Percentiles rank a stretch among this genome's conserved stretches.
Conservation (phyloP, 2,888 invertebrate species). For the Zaprionus obscuricornis region DNA sequence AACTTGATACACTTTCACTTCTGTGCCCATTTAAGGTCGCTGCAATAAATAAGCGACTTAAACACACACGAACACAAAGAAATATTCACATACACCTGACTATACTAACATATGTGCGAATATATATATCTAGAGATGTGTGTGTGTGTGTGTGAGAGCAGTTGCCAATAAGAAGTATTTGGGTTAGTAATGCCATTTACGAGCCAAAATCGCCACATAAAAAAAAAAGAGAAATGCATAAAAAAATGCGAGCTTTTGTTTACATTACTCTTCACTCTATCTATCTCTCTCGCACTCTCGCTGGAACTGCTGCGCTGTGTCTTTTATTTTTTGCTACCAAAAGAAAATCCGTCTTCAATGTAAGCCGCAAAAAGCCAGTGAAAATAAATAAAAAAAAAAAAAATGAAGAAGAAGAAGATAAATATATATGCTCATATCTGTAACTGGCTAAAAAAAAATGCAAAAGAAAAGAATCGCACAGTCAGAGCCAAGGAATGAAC, state of each 20-base stretch:
- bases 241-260: constrained; percentile 50
- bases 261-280: constrained; percentile 25
- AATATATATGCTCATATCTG: too few species aligned
- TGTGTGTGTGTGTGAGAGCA: constrained; percentile 17
- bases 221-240: constrained; percentile 50
- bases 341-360: constrained; percentile 75
- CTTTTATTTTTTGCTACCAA: constrained; percentile 32
- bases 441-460: not conserved
- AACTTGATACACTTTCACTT: constrained; percentile 78
- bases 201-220: constrained; percentile 61
- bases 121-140: not conserved
- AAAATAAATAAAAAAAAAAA: constrained; percentile 32
- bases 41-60: constrained; percentile 80
- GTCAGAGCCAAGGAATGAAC: constrained; percentile 2
- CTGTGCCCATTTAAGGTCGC: constrained; percentile 76
- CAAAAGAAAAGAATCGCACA: constrained; percentile 18
- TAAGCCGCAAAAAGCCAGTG: constrained; percentile 58
- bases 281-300: too few species aligned
- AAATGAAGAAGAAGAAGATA: constrained; percentile 4
- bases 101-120: constrained; percentile 9
- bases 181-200: constrained; percentile 82
- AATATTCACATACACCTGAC: constrained; percentile 15
- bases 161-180: constrained; percentile 74
- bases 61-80: constrained; percentile 20
- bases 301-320: too few species aligned